Base-by-base conservation (phyloP, 2,113 vertebrate species). In the Bagarius yarrelli region DNA sequence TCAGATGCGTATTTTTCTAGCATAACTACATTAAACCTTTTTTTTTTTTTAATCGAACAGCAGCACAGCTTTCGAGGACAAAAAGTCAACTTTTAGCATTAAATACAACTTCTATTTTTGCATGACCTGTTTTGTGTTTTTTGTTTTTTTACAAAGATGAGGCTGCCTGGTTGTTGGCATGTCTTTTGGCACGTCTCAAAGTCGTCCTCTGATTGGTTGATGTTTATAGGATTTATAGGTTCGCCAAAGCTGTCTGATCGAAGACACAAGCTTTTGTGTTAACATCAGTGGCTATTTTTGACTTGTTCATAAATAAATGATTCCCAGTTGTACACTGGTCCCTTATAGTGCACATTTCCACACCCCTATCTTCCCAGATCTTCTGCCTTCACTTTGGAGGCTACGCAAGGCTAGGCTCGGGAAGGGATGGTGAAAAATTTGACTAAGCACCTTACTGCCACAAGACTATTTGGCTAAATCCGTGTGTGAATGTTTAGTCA, bases 401-500 rank as follows among this genome's bases (percentile, higher is more conserved):
- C 71, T 81, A 50, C 52, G 70, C 50, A 70, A 63, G 71, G 79
- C 69, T 36, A 81, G 80, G 66, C 6, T 4, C 5, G 5, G 63
- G 71, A 40, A 67, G 32, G 81, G 66, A 40, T 56, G 61, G 36
- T 23, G 16, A 30, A 55, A n/a, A 76, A 77, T 82, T 82, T 83
- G 75, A 83, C 81, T 59, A 78, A 63, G 67, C 66, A 52, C 74
- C 76, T 36, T 21, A 67, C 64, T 59, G 76, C 27, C 76, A 72
- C n/a, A 14, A 44, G 69, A 74, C 40, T 74, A 61, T 53, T 74
- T 80, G 71, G 44, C 64, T 30, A 66, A 56, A 82, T 86, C 87
- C 81, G 82, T 70, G 40, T 60, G 69, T 53, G 78, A 76, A 79
- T 21, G 52, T 87, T 83, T 85, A 88, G 83, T 90, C 89, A 89